Evolutionary conservation across 2,113 vertebrate genomes (phyloP), one percentile per base, ranked within the genome.

Genomic region (Zosterops lateralis): DNA sequence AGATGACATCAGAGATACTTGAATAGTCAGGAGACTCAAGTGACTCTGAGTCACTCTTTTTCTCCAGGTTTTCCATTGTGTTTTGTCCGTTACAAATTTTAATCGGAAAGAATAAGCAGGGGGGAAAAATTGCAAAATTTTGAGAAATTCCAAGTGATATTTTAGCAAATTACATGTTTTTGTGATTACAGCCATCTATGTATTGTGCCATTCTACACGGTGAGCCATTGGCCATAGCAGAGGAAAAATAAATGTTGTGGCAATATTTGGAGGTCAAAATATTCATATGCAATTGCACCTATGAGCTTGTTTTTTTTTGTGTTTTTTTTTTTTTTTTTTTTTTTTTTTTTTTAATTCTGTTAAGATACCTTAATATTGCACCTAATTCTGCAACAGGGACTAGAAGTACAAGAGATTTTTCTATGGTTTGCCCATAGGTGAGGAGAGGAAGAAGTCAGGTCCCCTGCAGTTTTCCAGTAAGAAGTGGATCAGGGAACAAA

Each of bases 401-500:
- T 60, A 44, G 8, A 58, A 72, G 18, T 11, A 7, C 12, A 47
- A 57, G 36, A 71, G 7, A 31, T 42, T 70, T 64, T 89, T 34
- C 67, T 28, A 0, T 40, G 14, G 34, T 70, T 80, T 86, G 11
- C 38, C 34, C 47, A 66, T 12, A 80, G 32, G 8, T 26, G 4
- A 90, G 9, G 31, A 45, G 74, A 90, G 24, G 14, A 54, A 71
- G 22, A 79, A 74, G 71, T 14, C 32, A 60, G 47, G 31, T 65
- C 32, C n/a, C 57, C 76, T 66, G 42, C 26, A 72, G 57, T n/a
- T 76, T 87, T 77, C 66, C 92, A 93, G 54, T 32, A 87, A 57
- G 45, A 79, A 78, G 54, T 1, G 0, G 17, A n/a, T 51, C 12
- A 3, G 22, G 77, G 84, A 93, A 79, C 77, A 92, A 92, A 89